Conservation (phyloP, 2,113 vertebrate genomes). For the Daubentonia madagascariensis region DNA sequence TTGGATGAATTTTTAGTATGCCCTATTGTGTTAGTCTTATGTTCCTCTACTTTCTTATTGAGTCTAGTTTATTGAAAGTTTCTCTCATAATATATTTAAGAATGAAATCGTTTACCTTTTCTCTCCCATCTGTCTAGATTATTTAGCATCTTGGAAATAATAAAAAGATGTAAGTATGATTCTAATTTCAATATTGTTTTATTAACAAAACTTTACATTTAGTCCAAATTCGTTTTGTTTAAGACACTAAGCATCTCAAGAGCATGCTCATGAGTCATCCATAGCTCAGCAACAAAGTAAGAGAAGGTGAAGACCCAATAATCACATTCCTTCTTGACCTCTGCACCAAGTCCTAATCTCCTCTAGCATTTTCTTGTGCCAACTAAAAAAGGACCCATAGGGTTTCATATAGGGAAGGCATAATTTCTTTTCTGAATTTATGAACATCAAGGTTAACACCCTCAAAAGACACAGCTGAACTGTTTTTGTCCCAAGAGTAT, state of each 20-base stretch:
- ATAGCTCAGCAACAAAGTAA: neutral
- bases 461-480: neutral
- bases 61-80: neutral
- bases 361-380: neutral
- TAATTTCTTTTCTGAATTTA: neutral
- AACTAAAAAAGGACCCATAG: neutral
- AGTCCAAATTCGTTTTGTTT: neutral
- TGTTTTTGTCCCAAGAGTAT: neutral
- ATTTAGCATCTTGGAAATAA: conserved; percentile 13
- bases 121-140: neutral
- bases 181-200: neutral
- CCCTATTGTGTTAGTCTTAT: neutral
- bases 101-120: neutral
- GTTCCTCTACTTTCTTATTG: neutral
- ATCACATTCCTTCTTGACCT: neutral
- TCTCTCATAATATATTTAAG: neutral
- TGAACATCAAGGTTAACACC: neutral
- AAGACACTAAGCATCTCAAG: neutral
- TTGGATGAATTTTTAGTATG: neutral
- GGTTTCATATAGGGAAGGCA: neutral
- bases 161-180: neutral
- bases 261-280: neutral
- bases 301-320: neutral
- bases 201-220: neutral
- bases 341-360: neutral